Percentiles rank a stretch among this genome's conserved stretches.
phyloP scores from a whole-genome alignment of 2,888 invertebrate genomes.

The Sabellastarte sp. region DNA sequence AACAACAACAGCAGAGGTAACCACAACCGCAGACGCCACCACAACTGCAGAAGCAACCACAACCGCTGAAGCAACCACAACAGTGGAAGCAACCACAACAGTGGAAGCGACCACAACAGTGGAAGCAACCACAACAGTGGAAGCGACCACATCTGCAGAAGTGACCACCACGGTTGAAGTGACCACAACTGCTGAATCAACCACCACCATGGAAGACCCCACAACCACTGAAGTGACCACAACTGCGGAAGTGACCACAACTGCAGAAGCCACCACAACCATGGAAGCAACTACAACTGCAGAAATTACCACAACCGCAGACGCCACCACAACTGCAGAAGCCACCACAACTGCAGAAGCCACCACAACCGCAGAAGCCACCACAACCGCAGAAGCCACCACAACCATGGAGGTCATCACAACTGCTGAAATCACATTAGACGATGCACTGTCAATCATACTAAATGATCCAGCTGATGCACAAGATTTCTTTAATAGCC shows the following conservation, averaged over 20 bases:
- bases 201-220: not conserved
- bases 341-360: not conserved
- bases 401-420: too few species aligned
- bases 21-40: not conserved
- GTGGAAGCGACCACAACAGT: not conserved
- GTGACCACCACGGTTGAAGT: not conserved
- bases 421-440: too few species aligned
- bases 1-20: not conserved
- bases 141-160: not conserved
- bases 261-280: not conserved
- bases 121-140: not conserved
- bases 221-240: not conserved
- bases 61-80: not conserved
- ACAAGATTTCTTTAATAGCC: too few species aligned
- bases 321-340: not conserved
- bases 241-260: not conserved
- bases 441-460: too few species aligned
- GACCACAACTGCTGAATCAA: not conserved
- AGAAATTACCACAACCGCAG: not conserved
- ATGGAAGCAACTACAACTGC: not conserved
- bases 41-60: not conserved
- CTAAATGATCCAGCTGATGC: too few species aligned
- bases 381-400: too few species aligned
- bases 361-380: too few species aligned
- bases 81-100: not conserved